Evolutionary conservation across 2,113 vertebrate species (phyloP).

Genomic region (Poeciliopsis prolifica): DNA sequence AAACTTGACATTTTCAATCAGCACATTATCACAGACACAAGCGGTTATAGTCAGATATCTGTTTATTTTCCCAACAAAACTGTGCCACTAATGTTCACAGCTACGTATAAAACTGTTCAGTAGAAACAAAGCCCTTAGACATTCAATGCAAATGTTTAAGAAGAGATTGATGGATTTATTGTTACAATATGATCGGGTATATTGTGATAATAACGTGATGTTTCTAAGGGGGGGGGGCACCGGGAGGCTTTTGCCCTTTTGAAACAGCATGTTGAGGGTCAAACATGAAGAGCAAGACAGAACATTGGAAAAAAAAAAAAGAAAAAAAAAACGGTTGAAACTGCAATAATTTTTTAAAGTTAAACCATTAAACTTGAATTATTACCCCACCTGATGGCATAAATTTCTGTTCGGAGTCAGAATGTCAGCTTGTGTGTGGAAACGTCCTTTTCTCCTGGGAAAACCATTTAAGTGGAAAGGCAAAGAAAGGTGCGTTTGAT

Average conservation of each 20-base stretch:
- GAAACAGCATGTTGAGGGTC: background rate
- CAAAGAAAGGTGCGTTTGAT: constrained; percentile 10
- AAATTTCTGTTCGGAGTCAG: background rate
- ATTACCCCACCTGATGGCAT: background rate
- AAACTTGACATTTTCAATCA: background rate
- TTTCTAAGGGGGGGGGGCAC: background rate
- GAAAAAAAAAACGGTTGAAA: constrained; percentile 5
- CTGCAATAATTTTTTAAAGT: constrained; percentile 33
- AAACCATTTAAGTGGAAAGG: background rate
- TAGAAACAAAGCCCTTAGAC: constrained; percentile 36
- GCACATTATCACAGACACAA: background rate
- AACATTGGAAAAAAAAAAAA: background rate
- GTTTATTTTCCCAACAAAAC: constrained; percentile 51
- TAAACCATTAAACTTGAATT: background rate
- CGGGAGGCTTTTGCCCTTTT: background rate
- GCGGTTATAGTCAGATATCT: constrained; percentile 26
- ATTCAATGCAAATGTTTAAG: constrained; percentile 18
- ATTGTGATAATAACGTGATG: background rate
- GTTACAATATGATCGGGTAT: background rate
- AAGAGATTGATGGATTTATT: background rate
- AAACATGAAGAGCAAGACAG: background rate
- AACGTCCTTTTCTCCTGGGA: background rate
- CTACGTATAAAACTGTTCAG: constrained; percentile 38
- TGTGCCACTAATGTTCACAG: constrained; percentile 52
- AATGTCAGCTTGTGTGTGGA: constrained; percentile 11